phyloP scores from a whole-genome alignment of 2,888 invertebrate genomes.

The Oxystoma pomonae region DNA sequence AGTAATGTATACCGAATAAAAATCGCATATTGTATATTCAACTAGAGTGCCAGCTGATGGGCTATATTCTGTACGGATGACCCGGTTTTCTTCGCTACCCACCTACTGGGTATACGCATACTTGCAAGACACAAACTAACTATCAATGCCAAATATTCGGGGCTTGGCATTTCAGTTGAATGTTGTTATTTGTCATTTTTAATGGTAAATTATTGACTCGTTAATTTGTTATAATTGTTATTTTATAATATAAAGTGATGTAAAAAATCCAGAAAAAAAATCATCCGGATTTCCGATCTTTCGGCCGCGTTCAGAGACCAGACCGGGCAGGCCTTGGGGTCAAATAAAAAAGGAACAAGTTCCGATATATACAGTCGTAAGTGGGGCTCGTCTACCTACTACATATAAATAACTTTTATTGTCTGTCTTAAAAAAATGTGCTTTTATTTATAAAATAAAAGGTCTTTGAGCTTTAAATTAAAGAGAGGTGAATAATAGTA shows the following conservation, averaged over 20 bases:
- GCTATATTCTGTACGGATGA: constrained; percentile 18
- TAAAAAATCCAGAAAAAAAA: constrained; percentile 22
- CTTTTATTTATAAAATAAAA: constrained; percentile 46
- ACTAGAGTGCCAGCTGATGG: constrained; percentile 23
- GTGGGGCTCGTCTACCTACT: constrained; percentile 34
- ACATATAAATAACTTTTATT: constrained; percentile 39
- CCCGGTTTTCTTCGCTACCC: constrained; percentile 11
- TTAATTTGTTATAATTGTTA: constrained; percentile 49
- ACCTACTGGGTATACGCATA: constrained; percentile 21
- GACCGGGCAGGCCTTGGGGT: constrained; percentile 17
- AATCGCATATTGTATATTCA: constrained; percentile 19
- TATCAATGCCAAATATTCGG: constrained; percentile 41
- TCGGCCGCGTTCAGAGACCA: constrained; percentile 17
- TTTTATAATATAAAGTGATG: constrained; percentile 44
- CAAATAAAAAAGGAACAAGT: constrained; percentile 19
- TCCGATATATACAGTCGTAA: constrained; percentile 41
- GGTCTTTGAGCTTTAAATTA: constrained; percentile 47
- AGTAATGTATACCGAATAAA: constrained; percentile 24
- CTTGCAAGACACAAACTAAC: constrained; percentile 29
- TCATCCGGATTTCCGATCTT: constrained; percentile 17
- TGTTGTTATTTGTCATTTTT: constrained; percentile 48
- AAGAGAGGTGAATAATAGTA: constrained; percentile 44
- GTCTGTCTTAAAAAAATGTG: constrained; percentile 42
- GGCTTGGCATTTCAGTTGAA: constrained; percentile 45
- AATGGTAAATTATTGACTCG: constrained; percentile 46